Evolutionary conservation across 1,140 invertebrate species (phyloP).

Genomic region (Coelopa frigida): DNA sequence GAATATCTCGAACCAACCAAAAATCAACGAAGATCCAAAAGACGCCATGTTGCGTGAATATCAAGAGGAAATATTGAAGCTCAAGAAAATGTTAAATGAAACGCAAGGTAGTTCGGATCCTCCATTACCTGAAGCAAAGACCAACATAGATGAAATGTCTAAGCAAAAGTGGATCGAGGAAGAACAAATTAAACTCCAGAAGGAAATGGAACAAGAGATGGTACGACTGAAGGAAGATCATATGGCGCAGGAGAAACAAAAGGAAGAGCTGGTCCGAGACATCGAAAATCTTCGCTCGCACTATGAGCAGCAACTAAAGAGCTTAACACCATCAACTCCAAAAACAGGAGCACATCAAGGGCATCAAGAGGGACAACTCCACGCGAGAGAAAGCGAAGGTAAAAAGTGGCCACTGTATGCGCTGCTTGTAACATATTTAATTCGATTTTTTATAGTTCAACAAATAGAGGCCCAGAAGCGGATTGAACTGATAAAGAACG

Average conservation of each 20-base stretch:
- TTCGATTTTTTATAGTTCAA: conserved; percentile 17
- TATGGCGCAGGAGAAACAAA: conserved; percentile 45
- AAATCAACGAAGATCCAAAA: conserved; percentile 90
- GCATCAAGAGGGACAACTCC: too few species aligned
- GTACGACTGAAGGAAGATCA: conserved; percentile 45
- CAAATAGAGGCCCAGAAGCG: conserved; percentile 47
- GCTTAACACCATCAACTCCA: conserved; percentile 2
- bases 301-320: conserved; percentile 13
- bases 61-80: conserved; percentile 74
- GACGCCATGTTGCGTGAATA: conserved; percentile 82
- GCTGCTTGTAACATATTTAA: too few species aligned
- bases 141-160: neutral
- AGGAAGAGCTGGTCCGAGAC: conserved; percentile 47
- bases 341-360: too few species aligned
- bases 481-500: conserved; percentile 61
- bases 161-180: conserved; percentile 12
- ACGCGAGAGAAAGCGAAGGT: too few species aligned
- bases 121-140: conserved; percentile 2
- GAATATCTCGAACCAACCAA: conserved; percentile 88
- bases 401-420: too few species aligned
- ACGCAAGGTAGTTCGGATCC: too few species aligned
- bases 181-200: conserved; percentile 27
- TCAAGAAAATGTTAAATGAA: conserved; percentile 60
- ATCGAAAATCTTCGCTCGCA: conserved; percentile 27
- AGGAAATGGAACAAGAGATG: conserved; percentile 47